Evolutionary conservation across 2,113 vertebrate genomes (phyloP).

Genomic region (Promerops cafer): DNA sequence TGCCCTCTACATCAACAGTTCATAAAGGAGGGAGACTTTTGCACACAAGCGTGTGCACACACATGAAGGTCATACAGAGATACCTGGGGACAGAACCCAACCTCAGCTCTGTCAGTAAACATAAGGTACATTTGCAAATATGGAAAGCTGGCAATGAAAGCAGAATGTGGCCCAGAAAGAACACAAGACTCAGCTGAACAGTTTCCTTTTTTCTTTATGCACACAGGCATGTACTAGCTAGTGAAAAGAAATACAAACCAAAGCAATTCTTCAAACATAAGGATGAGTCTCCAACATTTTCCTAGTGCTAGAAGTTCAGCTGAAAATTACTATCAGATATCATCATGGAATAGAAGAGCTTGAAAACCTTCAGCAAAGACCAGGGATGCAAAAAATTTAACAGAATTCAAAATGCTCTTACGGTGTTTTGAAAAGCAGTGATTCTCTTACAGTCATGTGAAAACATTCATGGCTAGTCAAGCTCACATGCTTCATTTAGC

Average conservation of each 20-base stretch:
- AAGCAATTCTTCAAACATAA: background rate
- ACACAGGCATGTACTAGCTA: background rate
- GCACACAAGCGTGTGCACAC: background rate
- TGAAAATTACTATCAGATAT: background rate
- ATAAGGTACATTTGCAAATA: background rate
- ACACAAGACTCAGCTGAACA: background rate
- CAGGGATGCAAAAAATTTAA: background rate
- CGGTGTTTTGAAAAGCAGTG: background rate
- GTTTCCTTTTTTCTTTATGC: background rate
- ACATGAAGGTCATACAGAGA: background rate
- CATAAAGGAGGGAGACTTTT: rapidly evolving
- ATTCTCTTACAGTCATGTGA: background rate
- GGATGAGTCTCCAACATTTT: background rate
- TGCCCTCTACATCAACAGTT: rapidly evolving
- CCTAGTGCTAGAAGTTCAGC: background rate
- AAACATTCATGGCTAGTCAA: background rate
- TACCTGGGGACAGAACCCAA: background rate
- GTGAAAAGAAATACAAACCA: background rate
- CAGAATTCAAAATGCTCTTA: background rate
- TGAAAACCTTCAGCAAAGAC: background rate
- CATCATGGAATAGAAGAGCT: background rate
- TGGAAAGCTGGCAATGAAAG: background rate
- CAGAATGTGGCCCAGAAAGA: background rate
- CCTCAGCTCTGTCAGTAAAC: background rate
- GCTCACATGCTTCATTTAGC: background rate